These are phyloP conservation scores for Parasteatoda tepidariorum DNA, from an alignment of 1,140 invertebrate genomes.

Conservation along the genomic window DNA sequence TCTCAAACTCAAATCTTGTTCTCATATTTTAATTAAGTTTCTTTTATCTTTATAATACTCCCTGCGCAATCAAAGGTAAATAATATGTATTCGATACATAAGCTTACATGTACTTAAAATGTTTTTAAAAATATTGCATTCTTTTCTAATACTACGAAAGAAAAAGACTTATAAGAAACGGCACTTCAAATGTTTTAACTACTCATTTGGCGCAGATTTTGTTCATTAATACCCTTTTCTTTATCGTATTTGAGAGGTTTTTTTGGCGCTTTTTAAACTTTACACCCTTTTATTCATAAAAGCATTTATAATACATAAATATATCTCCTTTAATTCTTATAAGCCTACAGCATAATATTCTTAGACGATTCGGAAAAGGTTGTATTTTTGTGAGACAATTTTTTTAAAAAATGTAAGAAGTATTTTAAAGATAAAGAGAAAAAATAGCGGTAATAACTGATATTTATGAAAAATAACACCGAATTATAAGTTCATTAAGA, in stretches of 20 bases:
- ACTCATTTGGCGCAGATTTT: slow-evolving; percentile 38
- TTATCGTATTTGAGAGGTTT: not conserved
- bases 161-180: slow-evolving; percentile 44
- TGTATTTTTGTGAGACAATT: slow-evolving; percentile 8
- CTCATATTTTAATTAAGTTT: slow-evolving; percentile 45
- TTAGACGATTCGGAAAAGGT: slow-evolving; percentile 20
- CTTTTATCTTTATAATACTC: not conserved
- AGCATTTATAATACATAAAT: slow-evolving; percentile 61
- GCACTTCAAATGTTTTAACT: slow-evolving; percentile 51
- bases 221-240: slow-evolving; percentile 21
- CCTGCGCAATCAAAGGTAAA: slow-evolving; percentile 46
- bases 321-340: slow-evolving; percentile 22
- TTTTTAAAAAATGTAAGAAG: slow-evolving; percentile 2
- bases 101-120: slow-evolving; percentile 9
- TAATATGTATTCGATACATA: slow-evolving; percentile 46
- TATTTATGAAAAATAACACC: slow-evolving; percentile 57
- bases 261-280: slow-evolving; percentile 24
- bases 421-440: not conserved
- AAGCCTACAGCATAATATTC: slow-evolving; percentile 45
- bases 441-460: slow-evolving; percentile 24
- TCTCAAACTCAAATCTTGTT: not conserved
- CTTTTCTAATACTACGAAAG: not conserved
- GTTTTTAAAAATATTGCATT: slow-evolving; percentile 34
- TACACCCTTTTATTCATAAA: slow-evolving; percentile 21
- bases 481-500: slow-evolving; percentile 57